Evolutionary conservation across 2,797 vertebrate genomes (phyloP).

Genomic region (Potorous gilbertii): DNA sequence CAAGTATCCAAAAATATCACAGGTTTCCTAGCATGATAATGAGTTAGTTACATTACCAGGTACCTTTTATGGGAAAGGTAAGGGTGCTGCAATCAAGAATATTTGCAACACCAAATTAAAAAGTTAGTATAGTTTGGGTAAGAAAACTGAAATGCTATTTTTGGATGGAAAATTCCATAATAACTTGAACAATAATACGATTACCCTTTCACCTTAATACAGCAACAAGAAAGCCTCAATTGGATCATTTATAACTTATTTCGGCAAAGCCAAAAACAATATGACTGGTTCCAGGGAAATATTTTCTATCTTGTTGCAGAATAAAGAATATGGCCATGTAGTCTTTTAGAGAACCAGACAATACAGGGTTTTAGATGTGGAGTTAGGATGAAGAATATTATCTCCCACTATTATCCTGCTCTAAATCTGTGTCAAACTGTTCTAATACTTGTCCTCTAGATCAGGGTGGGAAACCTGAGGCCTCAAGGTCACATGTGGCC

Average conservation of each 20-base stretch:
- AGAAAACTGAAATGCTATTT: constrained; percentile 58
- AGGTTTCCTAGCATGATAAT: constrained; percentile 23
- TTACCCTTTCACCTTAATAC: constrained; percentile 30
- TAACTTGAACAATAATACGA: constrained; percentile 36
- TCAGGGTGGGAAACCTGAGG: no score
- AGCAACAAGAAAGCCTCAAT: constrained; percentile 37
- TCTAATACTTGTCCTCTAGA: neutral
- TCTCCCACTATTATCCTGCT: no score
- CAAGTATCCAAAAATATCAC: constrained; percentile 34
- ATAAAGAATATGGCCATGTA: neutral
- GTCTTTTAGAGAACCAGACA: neutral
- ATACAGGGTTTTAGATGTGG: neutral
- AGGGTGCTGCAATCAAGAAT: constrained; percentile 28
- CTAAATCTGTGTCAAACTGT: neutral
- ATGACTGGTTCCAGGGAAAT: constrained; percentile 1
- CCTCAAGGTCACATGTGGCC: no score
- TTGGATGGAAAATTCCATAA: constrained; percentile 44
- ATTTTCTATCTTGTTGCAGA: constrained; percentile 7
- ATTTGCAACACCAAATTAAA: constrained; percentile 59
- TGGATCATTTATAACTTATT: constrained; percentile 28
- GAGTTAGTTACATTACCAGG: constrained; percentile 51
- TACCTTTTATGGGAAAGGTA: constrained; percentile 30
- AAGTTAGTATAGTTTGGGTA: constrained; percentile 45
- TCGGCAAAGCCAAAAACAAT: neutral
- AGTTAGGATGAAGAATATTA: neutral